Conservation (phyloP, 2,888 invertebrate genomes). For the Nebria brevicollis region DNA sequence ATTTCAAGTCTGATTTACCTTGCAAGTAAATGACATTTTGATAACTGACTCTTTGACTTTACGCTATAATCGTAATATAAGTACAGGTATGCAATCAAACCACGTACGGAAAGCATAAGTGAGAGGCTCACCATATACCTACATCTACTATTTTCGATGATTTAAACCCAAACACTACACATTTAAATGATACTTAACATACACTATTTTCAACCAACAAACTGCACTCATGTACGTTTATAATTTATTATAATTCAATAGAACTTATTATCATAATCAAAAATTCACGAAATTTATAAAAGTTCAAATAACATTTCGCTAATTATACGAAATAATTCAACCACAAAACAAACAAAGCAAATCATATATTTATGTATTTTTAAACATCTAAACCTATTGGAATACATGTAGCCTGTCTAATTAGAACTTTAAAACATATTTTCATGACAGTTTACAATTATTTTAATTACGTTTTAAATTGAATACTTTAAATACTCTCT, state of each 20-base stretch:
- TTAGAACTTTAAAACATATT: constrained; percentile 21
- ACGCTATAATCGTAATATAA: constrained; percentile 43
- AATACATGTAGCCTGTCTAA: background rate
- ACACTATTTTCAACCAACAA: background rate
- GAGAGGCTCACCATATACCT: constrained; percentile 22
- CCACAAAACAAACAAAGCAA: constrained; percentile 11
- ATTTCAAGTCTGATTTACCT: constrained; percentile 25
- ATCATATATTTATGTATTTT: background rate
- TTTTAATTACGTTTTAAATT: constrained; percentile 29
- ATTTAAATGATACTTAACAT: no score
- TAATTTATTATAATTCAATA: background rate
- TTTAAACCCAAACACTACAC: background rate
- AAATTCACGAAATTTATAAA: background rate
- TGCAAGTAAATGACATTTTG: constrained; percentile 44
- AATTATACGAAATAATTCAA: constrained; percentile 26
- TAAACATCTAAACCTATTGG: constrained; percentile 4
- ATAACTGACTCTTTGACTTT: constrained; percentile 43
- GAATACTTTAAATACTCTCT: background rate
- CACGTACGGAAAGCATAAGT: constrained; percentile 33
- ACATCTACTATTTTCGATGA: background rate
- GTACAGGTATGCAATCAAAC: constrained; percentile 26
- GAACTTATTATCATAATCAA: background rate
- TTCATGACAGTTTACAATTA: constrained; percentile 28
- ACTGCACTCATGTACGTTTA: no score
- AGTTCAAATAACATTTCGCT: constrained; percentile 25